Evolutionary conservation across 2,113 vertebrate genomes (phyloP).

Genomic region (Lepisosteus osseus): DNA sequence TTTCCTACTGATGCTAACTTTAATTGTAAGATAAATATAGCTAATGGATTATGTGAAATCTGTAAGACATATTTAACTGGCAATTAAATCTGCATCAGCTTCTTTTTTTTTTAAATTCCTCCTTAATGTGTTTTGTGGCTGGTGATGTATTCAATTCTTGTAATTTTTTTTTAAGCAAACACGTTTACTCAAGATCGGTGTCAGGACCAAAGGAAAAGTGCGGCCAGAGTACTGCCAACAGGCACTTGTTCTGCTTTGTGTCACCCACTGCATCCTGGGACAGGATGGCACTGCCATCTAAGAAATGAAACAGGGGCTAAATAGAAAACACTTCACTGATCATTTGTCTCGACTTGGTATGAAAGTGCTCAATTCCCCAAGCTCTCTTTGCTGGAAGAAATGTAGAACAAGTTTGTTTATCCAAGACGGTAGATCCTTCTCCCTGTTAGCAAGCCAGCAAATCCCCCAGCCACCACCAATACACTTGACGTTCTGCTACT

Average conservation of each 20-base stretch:
- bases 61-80: too few relatives aligned
- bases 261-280: slow-evolving; percentile 34
- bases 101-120: too few relatives aligned
- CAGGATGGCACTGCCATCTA: slow-evolving; percentile 35
- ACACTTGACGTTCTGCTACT: slow-evolving; percentile 81
- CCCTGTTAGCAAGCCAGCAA: slow-evolving; percentile 45
- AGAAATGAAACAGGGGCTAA: slow-evolving; percentile 27
- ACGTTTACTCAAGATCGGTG: too few relatives aligned
- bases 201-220: background rate
- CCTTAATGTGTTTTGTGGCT: background rate
- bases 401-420: slow-evolving; percentile 44
- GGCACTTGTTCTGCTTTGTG: slow-evolving; percentile 6
- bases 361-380: slow-evolving; percentile 34
- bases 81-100: too few relatives aligned
- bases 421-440: slow-evolving; percentile 38
- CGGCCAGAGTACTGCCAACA: background rate
- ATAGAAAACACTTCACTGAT: slow-evolving; percentile 53
- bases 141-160: background rate
- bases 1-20: too few relatives aligned
- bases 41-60: too few relatives aligned
- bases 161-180: too few relatives aligned
- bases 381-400: background rate
- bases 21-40: too few relatives aligned
- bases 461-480: slow-evolving; percentile 60
- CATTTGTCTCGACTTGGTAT: slow-evolving; percentile 49